Percentiles rank a stretch among this genome's conserved stretches.
These are phyloP conservation scores for Yponomeuta sedellus DNA, from an alignment of 2,888 invertebrate genomes.

Conservation along the genomic window DNA sequence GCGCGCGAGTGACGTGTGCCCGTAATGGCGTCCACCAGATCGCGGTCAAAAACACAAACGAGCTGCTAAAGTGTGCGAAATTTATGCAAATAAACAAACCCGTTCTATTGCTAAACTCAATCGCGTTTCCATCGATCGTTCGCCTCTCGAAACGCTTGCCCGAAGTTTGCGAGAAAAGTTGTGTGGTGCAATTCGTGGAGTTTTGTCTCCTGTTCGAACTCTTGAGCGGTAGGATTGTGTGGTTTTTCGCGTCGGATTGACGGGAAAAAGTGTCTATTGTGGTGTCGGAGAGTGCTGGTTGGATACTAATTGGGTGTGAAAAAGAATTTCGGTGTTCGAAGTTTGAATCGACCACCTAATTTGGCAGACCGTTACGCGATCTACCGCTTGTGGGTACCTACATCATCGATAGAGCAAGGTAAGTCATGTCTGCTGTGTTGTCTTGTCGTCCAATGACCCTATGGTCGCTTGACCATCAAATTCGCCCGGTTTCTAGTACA, in stretches of 20 bases:
- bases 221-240: neutral
- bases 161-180: neutral
- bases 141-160: neutral
- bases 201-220: neutral
- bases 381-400: neutral
- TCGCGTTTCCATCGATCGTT: neutral
- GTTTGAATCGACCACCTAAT: neutral
- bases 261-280: neutral
- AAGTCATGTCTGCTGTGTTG: neutral
- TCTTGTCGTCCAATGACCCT: neutral
- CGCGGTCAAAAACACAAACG: neutral
- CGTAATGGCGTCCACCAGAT: neutral
- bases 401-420: neutral
- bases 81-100: constrained; percentile 2
- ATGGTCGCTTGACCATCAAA: neutral
- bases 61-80: neutral
- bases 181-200: neutral
- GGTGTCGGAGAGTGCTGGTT: neutral
- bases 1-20: neutral
- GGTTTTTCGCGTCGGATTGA: neutral
- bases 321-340: neutral
- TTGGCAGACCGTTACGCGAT: neutral
- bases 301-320: neutral
- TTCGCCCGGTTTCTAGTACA: too few species aligned
- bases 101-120: neutral